Evolutionary conservation across 2,797 vertebrate species (phyloP).

Genomic region (Enteromius thamalakanensis): DNA sequence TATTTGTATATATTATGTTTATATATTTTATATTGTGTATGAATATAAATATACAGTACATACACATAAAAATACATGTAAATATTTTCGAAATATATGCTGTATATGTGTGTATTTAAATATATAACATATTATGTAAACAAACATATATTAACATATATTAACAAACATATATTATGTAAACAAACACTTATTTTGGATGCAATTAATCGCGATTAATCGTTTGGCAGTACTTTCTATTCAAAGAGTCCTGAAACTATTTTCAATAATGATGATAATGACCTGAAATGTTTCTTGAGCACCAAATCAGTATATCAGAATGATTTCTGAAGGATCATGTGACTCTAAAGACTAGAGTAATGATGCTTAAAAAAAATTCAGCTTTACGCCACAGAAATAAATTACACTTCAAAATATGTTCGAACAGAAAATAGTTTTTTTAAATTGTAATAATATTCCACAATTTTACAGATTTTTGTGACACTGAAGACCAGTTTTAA

Average conservation of each 20-base stretch:
- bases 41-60: too few species aligned
- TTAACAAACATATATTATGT: too few species aligned
- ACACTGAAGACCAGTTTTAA: not conserved
- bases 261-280: not conserved
- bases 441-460: not conserved
- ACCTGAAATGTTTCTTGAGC: not conserved
- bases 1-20: too few species aligned
- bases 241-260: not conserved
- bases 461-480: not conserved
- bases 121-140: too few species aligned
- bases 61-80: too few species aligned
- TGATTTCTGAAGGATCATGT: not conserved
- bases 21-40: too few species aligned
- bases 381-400: not conserved
- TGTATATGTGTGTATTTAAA: too few species aligned
- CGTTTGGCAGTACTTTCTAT: not conserved
- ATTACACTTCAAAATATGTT: not conserved
- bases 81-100: too few species aligned
- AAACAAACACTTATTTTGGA: too few species aligned
- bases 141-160: too few species aligned
- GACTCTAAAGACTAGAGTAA: not conserved
- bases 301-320: not conserved
- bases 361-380: not conserved
- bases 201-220: too few species aligned
- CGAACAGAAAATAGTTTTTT: not conserved